Evolutionary conservation across 2,113 vertebrate genomes (phyloP).

Genomic region (Peucedramus taeniatus): DNA sequence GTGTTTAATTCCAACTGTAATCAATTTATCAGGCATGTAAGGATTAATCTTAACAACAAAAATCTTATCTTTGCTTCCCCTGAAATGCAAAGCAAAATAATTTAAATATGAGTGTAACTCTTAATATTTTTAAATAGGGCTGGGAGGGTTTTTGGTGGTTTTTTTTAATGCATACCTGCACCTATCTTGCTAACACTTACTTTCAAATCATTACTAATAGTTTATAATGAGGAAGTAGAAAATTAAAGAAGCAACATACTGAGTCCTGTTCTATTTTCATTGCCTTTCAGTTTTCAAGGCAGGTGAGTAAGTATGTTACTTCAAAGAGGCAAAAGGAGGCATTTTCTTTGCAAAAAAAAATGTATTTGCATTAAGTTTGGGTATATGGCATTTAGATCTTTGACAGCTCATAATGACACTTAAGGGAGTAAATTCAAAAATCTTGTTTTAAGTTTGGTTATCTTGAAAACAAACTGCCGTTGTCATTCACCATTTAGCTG

Average conservation of each 20-base stretch:
- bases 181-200: not conserved
- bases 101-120: not conserved
- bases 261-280: not conserved
- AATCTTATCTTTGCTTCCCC: slow-evolving; percentile 98
- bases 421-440: not conserved
- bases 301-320: not conserved
- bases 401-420: not conserved
- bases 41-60: slow-evolving; percentile 98
- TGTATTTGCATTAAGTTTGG: not conserved
- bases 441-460: not conserved
- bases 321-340: not conserved
- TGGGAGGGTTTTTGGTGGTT: fast-evolving
- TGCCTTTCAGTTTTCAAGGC: not conserved
- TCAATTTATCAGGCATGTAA: slow-evolving; percentile 93
- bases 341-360: not conserved
- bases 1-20: slow-evolving; percentile 96
- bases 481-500: not conserved
- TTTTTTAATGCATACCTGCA: not conserved
- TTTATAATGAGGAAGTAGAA: not conserved
- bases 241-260: not conserved
- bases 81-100: slow-evolving; percentile 70
- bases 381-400: not conserved
- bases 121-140: not conserved
- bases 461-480: not conserved
- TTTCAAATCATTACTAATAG: not conserved